Evolutionary conservation across 2,888 invertebrate genomes (phyloP).

Genomic region (Ypsolopha scabrella): DNA sequence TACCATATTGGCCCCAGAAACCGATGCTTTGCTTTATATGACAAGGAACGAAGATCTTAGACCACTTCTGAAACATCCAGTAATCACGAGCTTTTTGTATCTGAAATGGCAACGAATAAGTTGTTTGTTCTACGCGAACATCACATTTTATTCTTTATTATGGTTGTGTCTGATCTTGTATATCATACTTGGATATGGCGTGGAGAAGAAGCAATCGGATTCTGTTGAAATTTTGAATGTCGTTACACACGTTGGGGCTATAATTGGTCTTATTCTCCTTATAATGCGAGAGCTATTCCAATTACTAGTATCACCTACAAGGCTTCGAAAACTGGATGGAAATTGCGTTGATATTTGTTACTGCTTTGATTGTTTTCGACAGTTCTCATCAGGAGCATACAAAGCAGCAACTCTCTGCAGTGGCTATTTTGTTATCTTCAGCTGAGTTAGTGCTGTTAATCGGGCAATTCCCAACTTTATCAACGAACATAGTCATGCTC

Average conservation of each 20-base stretch:
- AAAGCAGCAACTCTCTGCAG: slow-evolving; percentile 76
- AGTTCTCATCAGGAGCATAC: slow-evolving; percentile 60
- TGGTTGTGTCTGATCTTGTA: slow-evolving; percentile 77
- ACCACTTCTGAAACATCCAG: slow-evolving; percentile 80
- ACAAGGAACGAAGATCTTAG: slow-evolving; percentile 76
- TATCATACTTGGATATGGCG: slow-evolving; percentile 74
- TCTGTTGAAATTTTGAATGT: slow-evolving; percentile 46
- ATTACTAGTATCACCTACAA: slow-evolving; percentile 73
- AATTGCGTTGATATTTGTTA: slow-evolving; percentile 73
- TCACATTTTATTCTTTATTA: slow-evolving; percentile 77
- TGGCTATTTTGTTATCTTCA: slow-evolving; percentile 81
- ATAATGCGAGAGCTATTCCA: slow-evolving; percentile 79
- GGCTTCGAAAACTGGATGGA: slow-evolving; percentile 83
- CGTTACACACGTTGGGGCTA: slow-evolving; percentile 61
- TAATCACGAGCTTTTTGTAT: slow-evolving; percentile 83
- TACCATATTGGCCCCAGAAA: slow-evolving; percentile 73
- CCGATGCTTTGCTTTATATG: slow-evolving; percentile 80
- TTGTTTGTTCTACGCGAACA: slow-evolving; percentile 78
- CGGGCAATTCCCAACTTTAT: slow-evolving; percentile 82
- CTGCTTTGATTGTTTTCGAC: slow-evolving; percentile 71
- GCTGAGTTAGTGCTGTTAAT: slow-evolving; percentile 82
- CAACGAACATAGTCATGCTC: slow-evolving; percentile 87
- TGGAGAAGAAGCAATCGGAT: slow-evolving; percentile 52
- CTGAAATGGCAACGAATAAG: slow-evolving; percentile 86
- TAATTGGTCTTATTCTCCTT: slow-evolving; percentile 72